phyloP scores from a whole-genome alignment of 2,113 vertebrate species.

The Oxyruncus cristatus region DNA sequence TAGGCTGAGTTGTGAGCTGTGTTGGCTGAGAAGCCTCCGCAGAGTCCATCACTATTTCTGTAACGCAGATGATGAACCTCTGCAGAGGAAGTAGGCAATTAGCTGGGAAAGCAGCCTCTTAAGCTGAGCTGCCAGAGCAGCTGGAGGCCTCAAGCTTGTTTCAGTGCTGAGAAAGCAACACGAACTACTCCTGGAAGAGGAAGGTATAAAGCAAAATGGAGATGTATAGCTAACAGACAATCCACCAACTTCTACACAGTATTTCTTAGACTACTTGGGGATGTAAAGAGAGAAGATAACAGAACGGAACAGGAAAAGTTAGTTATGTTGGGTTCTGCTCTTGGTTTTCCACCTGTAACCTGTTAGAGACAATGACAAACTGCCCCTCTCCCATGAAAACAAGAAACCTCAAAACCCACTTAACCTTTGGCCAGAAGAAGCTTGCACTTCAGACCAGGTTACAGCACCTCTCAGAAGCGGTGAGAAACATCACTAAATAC shows the following conservation, averaged over 20 bases:
- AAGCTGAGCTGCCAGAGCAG: slow-evolving; percentile 39
- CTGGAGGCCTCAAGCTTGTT: slow-evolving; percentile 19
- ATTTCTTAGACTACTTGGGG: background rate
- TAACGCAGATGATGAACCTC: slow-evolving; percentile 21
- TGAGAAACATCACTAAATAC: background rate
- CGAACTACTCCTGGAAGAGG: background rate
- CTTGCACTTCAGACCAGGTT: background rate
- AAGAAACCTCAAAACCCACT: background rate
- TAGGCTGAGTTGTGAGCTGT: slow-evolving; percentile 4
- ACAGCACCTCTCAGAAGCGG: background rate
- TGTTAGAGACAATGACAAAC: background rate
- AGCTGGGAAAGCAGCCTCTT: slow-evolving; percentile 50
- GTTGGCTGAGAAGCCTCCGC: background rate
- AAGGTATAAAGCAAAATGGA: background rate
- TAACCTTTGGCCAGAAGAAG: background rate
- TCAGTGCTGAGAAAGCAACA: background rate
- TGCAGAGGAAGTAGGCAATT: slow-evolving; percentile 60
- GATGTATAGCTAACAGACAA: background rate
- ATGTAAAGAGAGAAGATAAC: background rate
- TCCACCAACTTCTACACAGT: background rate
- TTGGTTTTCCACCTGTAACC: background rate
- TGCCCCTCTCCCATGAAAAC: background rate
- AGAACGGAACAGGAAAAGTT: background rate
- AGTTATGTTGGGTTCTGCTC: background rate
- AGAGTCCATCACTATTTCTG: slow-evolving; percentile 22